Evolutionary conservation across 2,888 invertebrate genomes (phyloP), one percentile per base, ranked within the genome.

Genomic region (Microplitis deprimator): DNA sequence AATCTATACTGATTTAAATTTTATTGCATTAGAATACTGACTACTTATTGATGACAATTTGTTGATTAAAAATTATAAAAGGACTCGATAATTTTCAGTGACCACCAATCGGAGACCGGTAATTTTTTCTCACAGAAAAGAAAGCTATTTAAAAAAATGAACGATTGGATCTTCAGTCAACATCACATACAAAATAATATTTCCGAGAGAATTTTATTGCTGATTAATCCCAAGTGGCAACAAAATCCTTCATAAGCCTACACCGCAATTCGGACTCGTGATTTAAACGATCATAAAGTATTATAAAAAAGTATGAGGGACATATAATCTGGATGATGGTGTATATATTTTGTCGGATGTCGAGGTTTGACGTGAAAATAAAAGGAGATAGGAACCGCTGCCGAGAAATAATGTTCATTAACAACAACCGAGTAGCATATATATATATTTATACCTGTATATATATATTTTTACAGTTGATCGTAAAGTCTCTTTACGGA

Each of bases 401-500:
- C 69, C 16, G 74, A 74, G 78, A 60, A 64, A 75, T 69, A 62
- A 50, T 76, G 77, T 80, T 81, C 80, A 79, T 81, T 81, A 80
- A 78, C 77, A 68, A 80, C 73, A 29, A 4, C 77, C 76, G 76
- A 77, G 77, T 75, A 69, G 78, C 41, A 59, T 29, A 62, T 73
- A 68, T 73, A 68, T 68, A 38, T 59, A 72, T 29, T 64, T 73
- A 68, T 64, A 10, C 71, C 60, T 60, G 78, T 77, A 73, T 72
- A 67, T 70, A 77, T 76, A 79, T 71, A 79, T 81, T 79, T 81
- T 82, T 81, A 81, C 77, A 76, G 79, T 68, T 75, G 71, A 77
- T 82, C 81, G 77, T 82, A 79, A 82, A 79, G 79, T 80, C 79
- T 73, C 78, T 80, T 79, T 75, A 79, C 79, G 79, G 78, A 50